Base-by-base conservation (phyloP, 2,113 vertebrate genomes). In the Drymodes brunneopygia region DNA sequence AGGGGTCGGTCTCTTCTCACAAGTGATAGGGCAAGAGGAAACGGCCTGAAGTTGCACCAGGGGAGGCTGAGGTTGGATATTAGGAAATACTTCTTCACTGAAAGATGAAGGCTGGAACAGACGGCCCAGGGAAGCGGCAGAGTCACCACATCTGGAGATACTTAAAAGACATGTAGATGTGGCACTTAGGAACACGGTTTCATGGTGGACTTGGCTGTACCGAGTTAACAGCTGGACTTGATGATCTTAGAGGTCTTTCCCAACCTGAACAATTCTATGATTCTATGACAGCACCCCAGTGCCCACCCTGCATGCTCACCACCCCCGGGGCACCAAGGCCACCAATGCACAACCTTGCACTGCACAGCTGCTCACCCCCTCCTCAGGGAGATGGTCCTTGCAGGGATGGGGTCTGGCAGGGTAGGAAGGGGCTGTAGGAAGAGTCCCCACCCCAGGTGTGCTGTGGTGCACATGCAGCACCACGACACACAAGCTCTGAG, bases 401-500 rank as follows among this genome's bases (percentile, higher is more conserved):
- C 8, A 8, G 40, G 57, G 48, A 4, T 7, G 42, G 50, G 73
- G 20, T 47, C 66, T 24, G 70, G 36, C 1, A 1, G 48, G 1
- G 15, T 0, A 7, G 56, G 58, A 5, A 31, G 82, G 23, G 78
- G 75, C 64, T 56, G 66, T 44, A 2, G 2, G 8, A 23, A 40
- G 10, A 12, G n/a, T 6, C 12, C 40, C 66, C 74, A 12, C 0
- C 21, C 29, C 9, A 3, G 74, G 15, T 4, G 44, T 11, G n/a
- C 61, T 3, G 15, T 1, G 3, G 38, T 2, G 4, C 53, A 4
- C 8, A 2, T 11, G 36, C 28, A 6, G 67, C 47, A 12, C 42
- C 22, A 0, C 4, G 17, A 15, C 61, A 33, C 8, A 0, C 24
- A 44, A 2, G 0, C 19, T 42, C 27, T 9, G 45, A 0, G 57